A percentile compares a stretch with the other conserved stretches of the same genome.
Conservation (phyloP, 1,140 invertebrate species). For the Sycobia sp. region DNA sequence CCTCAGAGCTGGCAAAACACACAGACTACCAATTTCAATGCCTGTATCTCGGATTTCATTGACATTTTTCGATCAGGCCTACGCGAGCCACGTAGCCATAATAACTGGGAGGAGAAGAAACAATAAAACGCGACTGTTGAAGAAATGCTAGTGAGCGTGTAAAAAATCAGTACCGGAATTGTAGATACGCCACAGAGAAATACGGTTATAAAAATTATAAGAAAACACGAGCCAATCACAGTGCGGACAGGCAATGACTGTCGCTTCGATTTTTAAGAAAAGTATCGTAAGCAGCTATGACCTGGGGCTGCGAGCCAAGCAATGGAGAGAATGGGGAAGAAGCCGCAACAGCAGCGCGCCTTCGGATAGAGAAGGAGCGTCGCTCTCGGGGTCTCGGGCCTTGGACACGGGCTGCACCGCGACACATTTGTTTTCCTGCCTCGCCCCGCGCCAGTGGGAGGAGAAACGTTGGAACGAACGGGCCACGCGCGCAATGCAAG, state of each 20-base stretch:
- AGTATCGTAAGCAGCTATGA: conserved; percentile 2
- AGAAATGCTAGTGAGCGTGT: conserved; percentile 31
- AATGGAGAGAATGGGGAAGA: conserved; percentile 44
- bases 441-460: too few relatives aligned
- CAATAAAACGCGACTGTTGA: conserved; percentile 18
- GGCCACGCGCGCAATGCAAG: too few relatives aligned
- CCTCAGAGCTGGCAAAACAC: too few relatives aligned
- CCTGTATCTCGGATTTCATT: conserved; percentile 3
- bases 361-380: conserved; percentile 22
- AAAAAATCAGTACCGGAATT: too few relatives aligned
- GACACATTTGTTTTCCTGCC: too few relatives aligned
- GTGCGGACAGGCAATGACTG: conserved; percentile 25
- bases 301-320: too few relatives aligned
- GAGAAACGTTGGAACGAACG: not conserved
- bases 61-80: conserved; percentile 7
- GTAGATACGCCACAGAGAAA: too few relatives aligned
- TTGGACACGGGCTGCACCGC: conserved; percentile 41
- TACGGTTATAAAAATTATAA: not conserved
- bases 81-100: conserved; percentile 7
- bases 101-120: conserved; percentile 14
- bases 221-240: conserved; percentile 21
- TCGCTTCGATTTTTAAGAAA: conserved; percentile 7
- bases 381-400: conserved; percentile 35
- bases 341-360: conserved; percentile 33
- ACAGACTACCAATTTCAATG: not conserved